Evolutionary conservation across 2,797 vertebrate genomes (phyloP).

Genomic region (Forpus xanthops): DNA sequence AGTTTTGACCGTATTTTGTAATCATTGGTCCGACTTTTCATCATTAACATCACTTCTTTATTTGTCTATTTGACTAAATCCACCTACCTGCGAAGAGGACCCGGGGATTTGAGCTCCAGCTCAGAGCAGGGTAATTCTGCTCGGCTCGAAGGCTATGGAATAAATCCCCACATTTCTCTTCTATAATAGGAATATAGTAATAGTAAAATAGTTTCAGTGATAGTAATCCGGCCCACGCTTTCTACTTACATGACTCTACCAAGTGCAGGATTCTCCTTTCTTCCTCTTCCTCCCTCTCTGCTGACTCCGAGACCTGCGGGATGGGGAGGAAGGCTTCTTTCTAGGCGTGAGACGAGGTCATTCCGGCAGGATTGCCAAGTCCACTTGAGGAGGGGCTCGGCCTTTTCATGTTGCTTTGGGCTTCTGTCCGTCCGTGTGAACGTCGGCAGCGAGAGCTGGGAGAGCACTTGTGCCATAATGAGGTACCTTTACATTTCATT

Average conservation of each 20-base stretch:
- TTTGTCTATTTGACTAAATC: not conserved
- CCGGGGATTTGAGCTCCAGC: not conserved
- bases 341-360: not conserved
- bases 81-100: not conserved
- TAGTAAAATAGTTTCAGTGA: not conserved
- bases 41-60: not conserved
- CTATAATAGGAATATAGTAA: not conserved
- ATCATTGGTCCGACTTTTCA: not conserved
- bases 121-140: not conserved
- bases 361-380: constrained; percentile 11
- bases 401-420: not conserved
- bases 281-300: not conserved
- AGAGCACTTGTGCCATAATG: not conserved
- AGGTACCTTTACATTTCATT: constrained; percentile 30
- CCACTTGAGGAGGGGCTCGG: not conserved
- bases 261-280: not conserved
- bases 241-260: not conserved
- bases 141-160: not conserved
- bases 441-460: not conserved
- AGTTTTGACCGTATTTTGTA: not conserved
- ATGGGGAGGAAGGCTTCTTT: not conserved
- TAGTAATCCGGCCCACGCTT: not conserved
- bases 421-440: not conserved
- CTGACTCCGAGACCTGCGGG: not conserved
- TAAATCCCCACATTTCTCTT: not conserved